Evolutionary conservation across 2,113 vertebrate species (phyloP), one percentile per base, ranked within the genome.

Genomic region (Brachyhypopomus gauderio): DNA sequence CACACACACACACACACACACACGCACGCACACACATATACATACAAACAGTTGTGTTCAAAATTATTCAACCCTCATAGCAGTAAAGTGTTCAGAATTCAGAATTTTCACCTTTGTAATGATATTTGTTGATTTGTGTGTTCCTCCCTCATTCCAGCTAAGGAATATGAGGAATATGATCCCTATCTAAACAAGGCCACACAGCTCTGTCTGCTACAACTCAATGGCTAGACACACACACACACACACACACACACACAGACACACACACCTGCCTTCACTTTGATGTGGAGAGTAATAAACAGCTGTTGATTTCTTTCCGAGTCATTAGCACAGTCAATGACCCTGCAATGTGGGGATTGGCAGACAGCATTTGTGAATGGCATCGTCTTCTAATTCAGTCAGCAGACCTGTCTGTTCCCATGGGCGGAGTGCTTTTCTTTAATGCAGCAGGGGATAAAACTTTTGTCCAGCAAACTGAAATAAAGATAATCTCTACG

Each of bases 271-370:
- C 36, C 5, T 5, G 2, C 16, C 62, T 66, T 11, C 64, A 36
- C 64, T 67, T 34, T 17, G 30, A 90, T 87, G 85, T 82, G 58
- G 79, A 84, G 84, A 72, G 75, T 85, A 79, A 85, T 83, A 85
- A 85, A 88, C 76, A 87, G 84, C 64, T 36, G 83, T 88, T 87
- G 83, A 84, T 82, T 88, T 85, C 72, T 30, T 66, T 75, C 86
- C 69, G 84, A 85, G 59, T 88, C 88, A 88, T 89, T 89, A 91
- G 88, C 87, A 84, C 72, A 77, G 83, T 81, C 86, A 82, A 79
- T 80, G 87, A 88, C 85, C 89, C 85, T 52, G 36, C 69, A 67
- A 75, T 77, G 77, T 81, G 87, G 85, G 87, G 80, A 83, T 82
- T n/a, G 14, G 76, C 84, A 62, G 34, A 60, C 59, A 60, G 76